A percentile compares a stretch with the other conserved stretches of the same genome.
phyloP scores from a whole-genome alignment of 2,888 invertebrate species.

The Parthenolecanium corni region DNA sequence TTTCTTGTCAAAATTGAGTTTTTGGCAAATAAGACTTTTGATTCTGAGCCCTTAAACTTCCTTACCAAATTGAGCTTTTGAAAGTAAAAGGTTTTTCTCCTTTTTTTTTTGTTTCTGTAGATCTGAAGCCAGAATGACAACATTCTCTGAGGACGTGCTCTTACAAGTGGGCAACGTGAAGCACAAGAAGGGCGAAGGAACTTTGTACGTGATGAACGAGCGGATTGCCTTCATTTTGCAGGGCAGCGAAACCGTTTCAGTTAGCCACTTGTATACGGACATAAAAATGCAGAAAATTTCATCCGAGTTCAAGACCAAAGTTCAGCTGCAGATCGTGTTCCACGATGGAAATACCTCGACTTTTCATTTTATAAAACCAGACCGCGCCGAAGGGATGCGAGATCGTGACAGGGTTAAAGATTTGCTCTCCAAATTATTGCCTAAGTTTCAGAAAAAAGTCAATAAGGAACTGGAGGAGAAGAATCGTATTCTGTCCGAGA shows the following conservation, averaged over 20 bases:
- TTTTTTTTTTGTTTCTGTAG: slow-evolving; percentile 3
- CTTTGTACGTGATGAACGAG: slow-evolving; percentile 89
- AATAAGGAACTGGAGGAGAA: slow-evolving; percentile 83
- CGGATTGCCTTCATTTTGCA: slow-evolving; percentile 93
- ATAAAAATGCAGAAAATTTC: slow-evolving; percentile 97
- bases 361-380: slow-evolving; percentile 90
- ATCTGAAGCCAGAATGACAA: slow-evolving; percentile 32
- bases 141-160: slow-evolving; percentile 88
- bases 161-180: slow-evolving; percentile 84
- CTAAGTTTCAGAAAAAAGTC: slow-evolving; percentile 86
- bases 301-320: slow-evolving; percentile 92
- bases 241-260: slow-evolving; percentile 79
- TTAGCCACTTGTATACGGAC: slow-evolving; percentile 87
- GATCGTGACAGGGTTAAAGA: slow-evolving; percentile 92
- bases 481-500: slow-evolving; percentile 70
- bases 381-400: slow-evolving; percentile 58
- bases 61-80: too few relatives aligned
- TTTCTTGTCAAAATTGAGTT: too few relatives aligned
- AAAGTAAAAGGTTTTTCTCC: too few relatives aligned
- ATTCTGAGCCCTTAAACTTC: too few relatives aligned
- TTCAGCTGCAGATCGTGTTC: slow-evolving; percentile 91
- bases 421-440: slow-evolving; percentile 74
- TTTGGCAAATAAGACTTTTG: too few relatives aligned
- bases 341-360: slow-evolving; percentile 89
- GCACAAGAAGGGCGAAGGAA: slow-evolving; percentile 93